phyloP scores from a whole-genome alignment of 1,140 invertebrate species.

The Temnothorax nylanderi region DNA sequence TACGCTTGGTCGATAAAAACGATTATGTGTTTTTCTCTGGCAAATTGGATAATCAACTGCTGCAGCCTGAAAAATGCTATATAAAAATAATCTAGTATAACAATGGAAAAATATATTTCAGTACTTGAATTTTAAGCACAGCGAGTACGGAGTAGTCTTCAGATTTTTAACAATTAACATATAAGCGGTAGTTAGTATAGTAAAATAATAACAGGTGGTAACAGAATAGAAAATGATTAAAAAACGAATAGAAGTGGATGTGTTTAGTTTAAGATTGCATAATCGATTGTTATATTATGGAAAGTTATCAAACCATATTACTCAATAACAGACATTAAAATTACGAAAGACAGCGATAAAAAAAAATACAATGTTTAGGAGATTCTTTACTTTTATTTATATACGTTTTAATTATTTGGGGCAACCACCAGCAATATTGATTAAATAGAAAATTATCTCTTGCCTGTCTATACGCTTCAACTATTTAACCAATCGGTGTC shows the following conservation, averaged over 20 bases:
- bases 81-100: not conserved
- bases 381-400: not conserved
- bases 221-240: constrained; percentile 5
- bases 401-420: not conserved
- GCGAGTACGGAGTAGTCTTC: not conserved
- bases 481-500: constrained; percentile 36
- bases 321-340: not conserved
- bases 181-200: too few species aligned
- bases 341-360: not conserved
- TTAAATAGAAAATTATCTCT: constrained; percentile 35
- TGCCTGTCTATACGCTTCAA: not conserved
- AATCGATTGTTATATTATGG: not conserved
- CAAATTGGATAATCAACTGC: constrained; percentile 22
- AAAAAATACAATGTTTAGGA: not conserved
- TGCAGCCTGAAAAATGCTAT: not conserved
- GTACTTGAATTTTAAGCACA: not conserved
- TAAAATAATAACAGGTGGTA: too few species aligned
- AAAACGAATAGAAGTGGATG: not conserved
- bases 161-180: too few species aligned
- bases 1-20: constrained; percentile 8
- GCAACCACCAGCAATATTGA: not conserved
- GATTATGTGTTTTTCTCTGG: not conserved
- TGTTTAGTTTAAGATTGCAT: not conserved
- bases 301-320: constrained; percentile 10
- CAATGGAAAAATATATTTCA: not conserved